phyloP scores from a whole-genome alignment of 1,140 invertebrate species.

The Hycleus cichorii region DNA sequence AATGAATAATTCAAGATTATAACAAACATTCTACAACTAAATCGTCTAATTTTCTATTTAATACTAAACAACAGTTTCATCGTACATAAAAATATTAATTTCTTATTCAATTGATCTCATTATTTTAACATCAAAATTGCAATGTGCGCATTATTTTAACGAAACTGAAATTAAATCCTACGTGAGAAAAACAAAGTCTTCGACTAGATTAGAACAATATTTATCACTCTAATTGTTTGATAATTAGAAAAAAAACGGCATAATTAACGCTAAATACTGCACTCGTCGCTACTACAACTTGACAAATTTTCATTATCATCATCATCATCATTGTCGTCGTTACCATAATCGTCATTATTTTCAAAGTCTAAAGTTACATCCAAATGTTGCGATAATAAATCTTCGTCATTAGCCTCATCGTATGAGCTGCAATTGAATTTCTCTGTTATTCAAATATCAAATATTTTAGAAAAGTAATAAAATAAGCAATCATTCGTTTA shows the following conservation, averaged over 20 bases:
- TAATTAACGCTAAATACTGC: conserved; percentile 40
- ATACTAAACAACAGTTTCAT: conserved; percentile 1
- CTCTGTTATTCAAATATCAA: too few relatives aligned
- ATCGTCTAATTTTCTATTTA: not conserved
- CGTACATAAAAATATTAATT: not conserved
- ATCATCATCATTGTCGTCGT: conserved; percentile 33
- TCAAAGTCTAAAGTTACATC: conserved; percentile 50
- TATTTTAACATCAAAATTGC: not conserved
- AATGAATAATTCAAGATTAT: not conserved
- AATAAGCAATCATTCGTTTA: not conserved
- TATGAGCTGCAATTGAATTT: conserved; percentile 47
- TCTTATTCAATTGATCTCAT: not conserved
- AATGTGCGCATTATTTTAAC: not conserved
- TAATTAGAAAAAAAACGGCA: conserved; percentile 11
- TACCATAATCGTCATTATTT: not conserved
- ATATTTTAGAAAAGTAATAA: not conserved
- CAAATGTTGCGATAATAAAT: conserved; percentile 54
- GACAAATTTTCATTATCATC: conserved; percentile 47
- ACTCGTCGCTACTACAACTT: conserved; percentile 50
- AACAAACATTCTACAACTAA: not conserved
- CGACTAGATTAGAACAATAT: not conserved
- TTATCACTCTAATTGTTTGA: not conserved
- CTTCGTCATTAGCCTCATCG: conserved; percentile 55
- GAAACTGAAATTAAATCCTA: not conserved
- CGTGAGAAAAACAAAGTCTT: not conserved